Evolutionary conservation across 35 echinoderm and acorn worm species (phyloP), one percentile per base, ranked within the genome.

Genomic region (Apostichopus californicus): DNA sequence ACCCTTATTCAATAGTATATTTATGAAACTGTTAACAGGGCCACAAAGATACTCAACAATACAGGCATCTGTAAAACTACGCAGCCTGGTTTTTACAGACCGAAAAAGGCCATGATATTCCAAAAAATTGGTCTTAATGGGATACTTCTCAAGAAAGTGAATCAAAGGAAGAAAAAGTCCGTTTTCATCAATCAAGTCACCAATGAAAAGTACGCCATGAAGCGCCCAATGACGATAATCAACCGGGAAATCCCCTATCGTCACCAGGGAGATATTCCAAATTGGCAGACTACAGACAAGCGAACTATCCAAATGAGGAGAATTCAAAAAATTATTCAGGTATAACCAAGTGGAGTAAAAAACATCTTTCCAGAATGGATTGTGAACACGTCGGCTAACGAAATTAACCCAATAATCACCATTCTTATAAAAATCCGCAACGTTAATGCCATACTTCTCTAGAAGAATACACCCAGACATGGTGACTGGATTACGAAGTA

Each of bases 331-430:
- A 60, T 24, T 60, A 25, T 26, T 5, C 34, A 80, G 34, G 25
- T 80, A 80, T 17, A 5, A 86, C 55, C 12, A 86, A 5, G 55
- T 59, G 55, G 15, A 60, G 10, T 23, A 17, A 4, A 86, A 86
- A 23, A 86, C 22, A 80, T 58, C 58, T 56, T 86, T 86, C 83
- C 83, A 86, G 12, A 86, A 65, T 1, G 59, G 83, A 18, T 68
- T 11, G 11, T 14, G 1, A 59, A 5, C 18, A 57, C 58, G 28
- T 13, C 6, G 20, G 8, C 83, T 86, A 21, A 23, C 83, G 20
- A 59, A 2, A 5, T 56, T 86, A 5, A 1, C 21, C 10, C 5
- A 86, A 86, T 20, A 86, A 17, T 86, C 55, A 17, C 83, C 83
- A 13, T n/a, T 86, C 17, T 21, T 46, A 46, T 46, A 46, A 46